Conservation (phyloP, 2,888 invertebrate species). For the Nephrotoma guestfalica region DNA sequence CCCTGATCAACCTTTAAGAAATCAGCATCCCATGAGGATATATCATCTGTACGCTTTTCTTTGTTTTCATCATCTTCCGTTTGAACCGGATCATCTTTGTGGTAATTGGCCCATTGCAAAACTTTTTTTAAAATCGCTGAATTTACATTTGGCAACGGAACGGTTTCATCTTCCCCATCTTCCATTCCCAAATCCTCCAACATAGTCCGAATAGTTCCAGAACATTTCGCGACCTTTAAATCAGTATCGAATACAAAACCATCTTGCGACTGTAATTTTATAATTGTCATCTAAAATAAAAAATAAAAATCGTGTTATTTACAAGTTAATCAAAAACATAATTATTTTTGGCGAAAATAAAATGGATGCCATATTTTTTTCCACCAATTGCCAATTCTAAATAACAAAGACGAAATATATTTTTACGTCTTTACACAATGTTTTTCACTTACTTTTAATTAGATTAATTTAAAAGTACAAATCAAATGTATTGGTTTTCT, state of each 20-base stretch:
- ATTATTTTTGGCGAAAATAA: background rate
- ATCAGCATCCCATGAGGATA: conserved; percentile 98
- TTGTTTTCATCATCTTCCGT: conserved; percentile 96
- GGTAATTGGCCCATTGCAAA: conserved; percentile 84
- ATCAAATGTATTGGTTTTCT: background rate
- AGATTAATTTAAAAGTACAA: background rate
- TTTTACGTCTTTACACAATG: background rate
- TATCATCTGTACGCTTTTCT: conserved; percentile 97
- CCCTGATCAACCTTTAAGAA: conserved; percentile 97
- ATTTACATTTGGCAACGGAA: conserved; percentile 94
- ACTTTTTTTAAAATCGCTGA: conserved; percentile 92
- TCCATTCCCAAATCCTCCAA: conserved; percentile 87
- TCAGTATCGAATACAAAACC: conserved; percentile 93
- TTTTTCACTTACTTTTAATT: background rate
- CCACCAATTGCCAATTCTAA: background rate
- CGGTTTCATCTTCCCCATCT: conserved; percentile 85
- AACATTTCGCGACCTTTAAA: conserved; percentile 93
- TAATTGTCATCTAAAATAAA: conserved; percentile 65
- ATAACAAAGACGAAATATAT: background rate
- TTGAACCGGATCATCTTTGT: conserved; percentile 90
- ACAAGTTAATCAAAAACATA: background rate
- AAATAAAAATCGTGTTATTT: background rate
- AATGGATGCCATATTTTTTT: background rate
- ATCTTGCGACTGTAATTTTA: conserved; percentile 89
- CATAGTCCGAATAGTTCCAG: conserved; percentile 97